These are phyloP conservation scores for Magallana angulata DNA, from an alignment of 1,140 invertebrate species.

Conservation along the genomic window DNA sequence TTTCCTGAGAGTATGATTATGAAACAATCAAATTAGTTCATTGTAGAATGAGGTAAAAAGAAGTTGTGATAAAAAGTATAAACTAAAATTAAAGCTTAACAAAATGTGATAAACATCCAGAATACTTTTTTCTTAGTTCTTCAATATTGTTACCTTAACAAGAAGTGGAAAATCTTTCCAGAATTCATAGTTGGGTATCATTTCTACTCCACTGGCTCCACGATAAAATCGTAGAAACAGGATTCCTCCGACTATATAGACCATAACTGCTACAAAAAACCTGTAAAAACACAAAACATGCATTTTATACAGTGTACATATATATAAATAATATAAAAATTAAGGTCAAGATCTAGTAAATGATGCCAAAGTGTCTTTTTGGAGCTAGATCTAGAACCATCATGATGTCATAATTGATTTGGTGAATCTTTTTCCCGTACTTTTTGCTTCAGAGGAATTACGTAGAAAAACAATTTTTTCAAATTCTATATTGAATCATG, in stretches of 20 bases:
- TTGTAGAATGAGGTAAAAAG: too few species aligned
- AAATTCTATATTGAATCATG: too few species aligned
- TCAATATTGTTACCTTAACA: slow-evolving; percentile 61
- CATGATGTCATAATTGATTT: too few species aligned
- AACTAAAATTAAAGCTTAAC: neutral
- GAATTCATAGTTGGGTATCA: slow-evolving; percentile 66
- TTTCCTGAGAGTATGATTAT: neutral
- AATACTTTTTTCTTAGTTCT: neutral
- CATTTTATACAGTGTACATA: too few species aligned
- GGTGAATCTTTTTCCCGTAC: too few species aligned
- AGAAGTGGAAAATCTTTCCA: slow-evolving; percentile 68
- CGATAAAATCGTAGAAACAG: slow-evolving; percentile 65
- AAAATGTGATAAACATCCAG: neutral
- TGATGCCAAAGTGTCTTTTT: too few species aligned
- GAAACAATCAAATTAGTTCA: neutral
- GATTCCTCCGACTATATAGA: slow-evolving; percentile 64
- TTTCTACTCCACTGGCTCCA: slow-evolving; percentile 62
- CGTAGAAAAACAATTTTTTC: too few species aligned
- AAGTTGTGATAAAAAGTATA: neutral
- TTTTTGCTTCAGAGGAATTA: too few species aligned
- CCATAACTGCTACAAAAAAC: slow-evolving; percentile 63
- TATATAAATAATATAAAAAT: too few species aligned
- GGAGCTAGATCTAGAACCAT: too few species aligned
- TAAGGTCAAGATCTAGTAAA: too few species aligned
- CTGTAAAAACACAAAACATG: slow-evolving; percentile 41